phyloP scores from a whole-genome alignment of 2,888 invertebrate genomes.

The Baccha elongata region DNA sequence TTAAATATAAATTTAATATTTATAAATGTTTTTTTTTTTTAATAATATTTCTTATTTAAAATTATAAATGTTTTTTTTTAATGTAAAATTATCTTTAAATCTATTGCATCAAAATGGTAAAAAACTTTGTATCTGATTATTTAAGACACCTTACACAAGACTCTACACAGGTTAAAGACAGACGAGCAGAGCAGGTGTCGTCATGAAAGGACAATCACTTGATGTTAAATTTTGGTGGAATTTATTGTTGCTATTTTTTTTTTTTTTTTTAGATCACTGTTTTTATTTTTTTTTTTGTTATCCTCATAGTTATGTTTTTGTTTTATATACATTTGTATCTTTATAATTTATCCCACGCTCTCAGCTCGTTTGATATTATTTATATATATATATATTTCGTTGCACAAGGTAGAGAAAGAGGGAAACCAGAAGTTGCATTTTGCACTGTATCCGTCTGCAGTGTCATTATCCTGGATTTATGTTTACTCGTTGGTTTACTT shows the following conservation, averaged over 20 bases:
- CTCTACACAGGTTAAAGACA: constrained; percentile 34
- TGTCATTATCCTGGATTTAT: constrained; percentile 75
- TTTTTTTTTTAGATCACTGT: constrained; percentile 73
- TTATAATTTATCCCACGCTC: constrained; percentile 31
- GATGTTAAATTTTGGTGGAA: constrained; percentile 11
- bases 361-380: constrained; percentile 44
- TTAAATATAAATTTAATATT: constrained; percentile 1
- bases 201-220: constrained; percentile 55
- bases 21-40: constrained; percentile 19
- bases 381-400: constrained; percentile 11
- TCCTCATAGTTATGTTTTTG: constrained; percentile 76
- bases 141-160: constrained; percentile 27
- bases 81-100: constrained; percentile 7
- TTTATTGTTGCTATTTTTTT: constrained; percentile 31
- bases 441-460: constrained; percentile 52
- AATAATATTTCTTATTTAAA: constrained; percentile 37
- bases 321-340: constrained; percentile 69
- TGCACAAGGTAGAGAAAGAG: constrained; percentile 15
- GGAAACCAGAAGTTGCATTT: constrained; percentile 16
- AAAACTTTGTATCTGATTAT: constrained; percentile 20
- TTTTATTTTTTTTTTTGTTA: constrained; percentile 75
- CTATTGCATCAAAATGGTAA: constrained; percentile 71
- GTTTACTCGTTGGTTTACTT: constrained; percentile 77
- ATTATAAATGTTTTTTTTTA: constrained; percentile 18
- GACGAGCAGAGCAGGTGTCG: neutral